Evolutionary conservation across 1,140 invertebrate species (phyloP).

Genomic region (Brachionus manjavacas): DNA sequence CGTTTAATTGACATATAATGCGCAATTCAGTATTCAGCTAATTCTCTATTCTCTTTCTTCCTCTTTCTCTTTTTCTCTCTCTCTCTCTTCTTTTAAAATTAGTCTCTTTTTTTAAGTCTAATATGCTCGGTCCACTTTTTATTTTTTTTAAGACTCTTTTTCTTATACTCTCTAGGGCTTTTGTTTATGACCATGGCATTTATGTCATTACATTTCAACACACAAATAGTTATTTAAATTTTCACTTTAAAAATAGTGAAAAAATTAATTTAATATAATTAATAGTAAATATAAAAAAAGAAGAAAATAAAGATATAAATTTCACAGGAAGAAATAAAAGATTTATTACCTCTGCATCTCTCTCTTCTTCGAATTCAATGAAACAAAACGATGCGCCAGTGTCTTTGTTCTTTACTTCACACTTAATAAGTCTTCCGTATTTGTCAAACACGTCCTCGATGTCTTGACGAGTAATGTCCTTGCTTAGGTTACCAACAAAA

Average conservation of each 20-base stretch:
- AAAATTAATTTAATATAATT: neutral
- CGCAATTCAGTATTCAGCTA: neutral
- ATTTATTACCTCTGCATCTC: constrained; percentile 48
- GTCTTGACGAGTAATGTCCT: constrained; percentile 46
- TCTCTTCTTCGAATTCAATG: constrained; percentile 49
- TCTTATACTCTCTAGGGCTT: constrained; percentile 6
- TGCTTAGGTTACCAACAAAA: constrained; percentile 48
- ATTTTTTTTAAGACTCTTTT: constrained; percentile 15
- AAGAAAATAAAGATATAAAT: constrained; percentile 29
- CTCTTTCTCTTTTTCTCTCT: neutral
- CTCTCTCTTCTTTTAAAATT: neutral
- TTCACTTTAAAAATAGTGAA: constrained; percentile 16
- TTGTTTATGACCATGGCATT: constrained; percentile 1
- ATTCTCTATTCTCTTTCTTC: constrained; percentile 31
- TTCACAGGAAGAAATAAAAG: neutral
- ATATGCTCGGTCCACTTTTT: neutral
- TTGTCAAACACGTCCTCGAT: constrained; percentile 48
- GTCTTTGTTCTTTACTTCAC: constrained; percentile 48
- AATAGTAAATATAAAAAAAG: neutral
- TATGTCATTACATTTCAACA: constrained; percentile 22
- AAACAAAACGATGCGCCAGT: constrained; percentile 47
- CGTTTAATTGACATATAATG: constrained; percentile 16
- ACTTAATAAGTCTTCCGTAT: constrained; percentile 47
- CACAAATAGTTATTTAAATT: constrained; percentile 12
- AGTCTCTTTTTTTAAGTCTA: neutral